A percentile compares a stretch with the other conserved stretches of the same genome.
phyloP scores from a whole-genome alignment of 92 coral and sea anemone species.

The Ricordea florida region DNA sequence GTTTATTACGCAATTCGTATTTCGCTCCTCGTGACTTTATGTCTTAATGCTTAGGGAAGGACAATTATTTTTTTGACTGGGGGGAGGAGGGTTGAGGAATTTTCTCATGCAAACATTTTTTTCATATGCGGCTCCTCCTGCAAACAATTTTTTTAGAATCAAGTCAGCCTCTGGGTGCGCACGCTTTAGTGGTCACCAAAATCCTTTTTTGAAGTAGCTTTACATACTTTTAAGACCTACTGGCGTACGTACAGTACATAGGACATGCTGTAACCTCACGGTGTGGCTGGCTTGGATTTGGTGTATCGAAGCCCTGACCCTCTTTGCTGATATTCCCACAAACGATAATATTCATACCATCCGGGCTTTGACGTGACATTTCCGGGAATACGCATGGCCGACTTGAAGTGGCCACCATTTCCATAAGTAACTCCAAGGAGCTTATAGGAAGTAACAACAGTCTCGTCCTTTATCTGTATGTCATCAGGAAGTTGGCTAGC shows the following conservation, averaged over 20 bases:
- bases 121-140: too few species aligned
- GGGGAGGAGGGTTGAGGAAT: too few species aligned
- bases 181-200: too few species aligned
- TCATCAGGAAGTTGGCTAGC: conserved; percentile 27
- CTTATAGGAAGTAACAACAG: neutral
- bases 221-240: too few species aligned
- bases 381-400: conserved; percentile 19
- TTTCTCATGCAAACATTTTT: too few species aligned
- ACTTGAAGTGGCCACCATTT: conserved; percentile 23
- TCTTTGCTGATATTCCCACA: conserved; percentile 23
- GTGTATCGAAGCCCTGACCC: neutral
- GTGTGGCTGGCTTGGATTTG: conserved; percentile 11
- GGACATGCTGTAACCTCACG: neutral
- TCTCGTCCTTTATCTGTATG: neutral
- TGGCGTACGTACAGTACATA: conserved; percentile 14
- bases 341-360: conserved; percentile 34
- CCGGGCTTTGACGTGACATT: neutral
- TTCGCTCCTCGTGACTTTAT: too few species aligned
- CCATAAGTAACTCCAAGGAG: conserved; percentile 40
- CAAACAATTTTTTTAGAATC: too few species aligned
- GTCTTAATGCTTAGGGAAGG: too few species aligned
- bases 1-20: too few species aligned
- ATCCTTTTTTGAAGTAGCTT: too few species aligned
- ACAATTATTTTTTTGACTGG: too few species aligned
- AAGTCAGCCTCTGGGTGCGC: too few species aligned